These are phyloP conservation scores for Synergus umbraculus DNA, from an alignment of 2,888 invertebrate genomes.

Conservation along the genomic window DNA sequence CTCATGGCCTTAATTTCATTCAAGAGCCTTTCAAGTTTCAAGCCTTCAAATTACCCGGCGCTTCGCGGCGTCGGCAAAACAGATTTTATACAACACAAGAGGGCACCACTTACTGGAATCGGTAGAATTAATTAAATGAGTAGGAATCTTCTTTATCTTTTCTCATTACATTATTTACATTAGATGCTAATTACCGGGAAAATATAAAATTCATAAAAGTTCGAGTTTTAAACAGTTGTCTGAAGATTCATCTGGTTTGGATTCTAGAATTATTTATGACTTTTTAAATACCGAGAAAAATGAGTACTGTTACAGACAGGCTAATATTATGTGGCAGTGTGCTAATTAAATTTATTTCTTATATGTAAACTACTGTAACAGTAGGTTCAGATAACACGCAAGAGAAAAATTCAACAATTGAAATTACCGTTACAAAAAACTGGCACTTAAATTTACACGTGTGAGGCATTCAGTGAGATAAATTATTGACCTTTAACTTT, in stretches of 20 bases:
- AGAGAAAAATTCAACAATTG: conserved; percentile 15
- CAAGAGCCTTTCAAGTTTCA: neutral
- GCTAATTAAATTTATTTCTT: conserved; percentile 23
- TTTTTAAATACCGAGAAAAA: too few relatives aligned
- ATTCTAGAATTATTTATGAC: too few relatives aligned
- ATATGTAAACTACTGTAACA: conserved; percentile 8
- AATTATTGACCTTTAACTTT: neutral
- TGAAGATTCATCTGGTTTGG: too few relatives aligned
- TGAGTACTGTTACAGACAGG: neutral
- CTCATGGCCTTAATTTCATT: conserved; percentile 25
- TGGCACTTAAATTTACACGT: neutral
- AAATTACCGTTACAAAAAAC: conserved; percentile 32
- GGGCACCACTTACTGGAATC: conserved; percentile 22
- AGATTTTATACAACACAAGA: neutral
- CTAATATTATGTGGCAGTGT: conserved; percentile 7
- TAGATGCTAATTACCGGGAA: too few relatives aligned
- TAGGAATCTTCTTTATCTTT: conserved; percentile 5
- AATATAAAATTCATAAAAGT: too few relatives aligned
- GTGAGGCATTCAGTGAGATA: neutral
- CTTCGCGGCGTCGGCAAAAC: neutral
- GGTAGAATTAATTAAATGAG: neutral
- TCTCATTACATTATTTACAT: neutral
- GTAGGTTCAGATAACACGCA: conserved; percentile 12
- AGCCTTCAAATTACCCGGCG: neutral
- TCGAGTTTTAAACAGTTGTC: too few relatives aligned